Evolutionary conservation across 2,888 invertebrate species (phyloP), one percentile per base, ranked within the genome.

Genomic region (Hybos culiciformis): DNA sequence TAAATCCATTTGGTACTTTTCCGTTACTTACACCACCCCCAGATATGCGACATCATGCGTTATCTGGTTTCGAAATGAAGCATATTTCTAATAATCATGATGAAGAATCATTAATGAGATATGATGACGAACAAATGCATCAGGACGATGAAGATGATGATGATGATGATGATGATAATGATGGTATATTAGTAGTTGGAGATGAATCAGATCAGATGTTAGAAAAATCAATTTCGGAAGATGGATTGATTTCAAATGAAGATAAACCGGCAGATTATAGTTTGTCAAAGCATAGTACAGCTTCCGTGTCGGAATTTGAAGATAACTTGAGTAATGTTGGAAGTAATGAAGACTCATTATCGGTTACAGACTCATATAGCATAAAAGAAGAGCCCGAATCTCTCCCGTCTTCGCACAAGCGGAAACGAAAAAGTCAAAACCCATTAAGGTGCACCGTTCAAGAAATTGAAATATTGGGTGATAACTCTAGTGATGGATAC

Each of bases 381-480:
- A 55, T 60, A 9, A 71, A 63, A 32, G 66, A 63, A 37, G 66
- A 68, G 26, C 58, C 56, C 34, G 62, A 60, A 41, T 44, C 48
- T 6, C 46, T 47, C 23, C 55, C 54, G 18, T 54, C 59, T 46
- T 59, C 79, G n/a, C 78, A 74, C 56, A 83, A 82, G 57, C 72
- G 88, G 43, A 92, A 92, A 64, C 73, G 91, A 21, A 92, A 92
- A 68, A 88, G 81, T 54, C 79, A 85, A 54, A 90, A 91, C 61
- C 91, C 91, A 0, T 86, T 83, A 2, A 75, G 84, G 48, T 80
- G 86, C 58, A 78, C 84, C n/a, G 54, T 66, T 21, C 62, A 66
- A 41, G 60, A 64, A 26, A 56, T 59, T 42, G 59, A 60, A 47
- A 60, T 60, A 37, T 60, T 61, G 44, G 58, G 59, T 47, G 63